These are phyloP conservation scores for Morpho helenor DNA, from an alignment of 2,888 invertebrate genomes.

Conservation along the genomic window DNA sequence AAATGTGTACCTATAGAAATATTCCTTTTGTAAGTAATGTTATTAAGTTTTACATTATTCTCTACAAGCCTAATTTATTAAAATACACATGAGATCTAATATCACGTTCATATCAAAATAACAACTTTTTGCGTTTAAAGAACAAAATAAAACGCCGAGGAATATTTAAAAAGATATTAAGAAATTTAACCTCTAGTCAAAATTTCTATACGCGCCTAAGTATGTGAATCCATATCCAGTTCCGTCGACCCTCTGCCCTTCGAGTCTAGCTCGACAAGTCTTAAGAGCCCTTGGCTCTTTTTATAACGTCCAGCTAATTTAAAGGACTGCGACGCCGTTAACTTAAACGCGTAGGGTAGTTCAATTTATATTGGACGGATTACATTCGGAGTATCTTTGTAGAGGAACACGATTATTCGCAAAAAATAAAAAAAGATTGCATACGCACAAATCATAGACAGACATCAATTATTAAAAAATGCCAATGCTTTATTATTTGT, in stretches of 20 bases:
- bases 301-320: constrained; percentile 51
- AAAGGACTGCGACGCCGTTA: constrained; percentile 33
- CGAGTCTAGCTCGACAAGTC: constrained; percentile 62
- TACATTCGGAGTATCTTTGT: constrained; percentile 20
- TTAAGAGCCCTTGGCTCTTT: constrained; percentile 60
- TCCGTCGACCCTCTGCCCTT: constrained; percentile 66
- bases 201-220: constrained; percentile 11
- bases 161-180: too few species aligned
- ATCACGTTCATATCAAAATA: too few species aligned
- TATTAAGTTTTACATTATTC: too few species aligned
- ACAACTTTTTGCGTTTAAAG: not conserved
- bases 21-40: too few species aligned
- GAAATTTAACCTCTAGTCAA: not conserved
- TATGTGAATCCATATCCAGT: constrained; percentile 50
- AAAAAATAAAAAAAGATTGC: constrained; percentile 14
- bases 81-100: too few species aligned
- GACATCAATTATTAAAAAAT: constrained; percentile 3
- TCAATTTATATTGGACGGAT: constrained; percentile 18
- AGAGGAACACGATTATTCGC: constrained; percentile 12
- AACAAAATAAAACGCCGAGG: not conserved
- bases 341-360: constrained; percentile 15
- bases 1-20: too few species aligned
- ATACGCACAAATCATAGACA: constrained; percentile 21
- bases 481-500: constrained; percentile 16
- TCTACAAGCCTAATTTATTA: too few species aligned